Evolutionary conservation across 2,888 invertebrate genomes (phyloP).

Genomic region (Zootermopsis nevadensis): DNA sequence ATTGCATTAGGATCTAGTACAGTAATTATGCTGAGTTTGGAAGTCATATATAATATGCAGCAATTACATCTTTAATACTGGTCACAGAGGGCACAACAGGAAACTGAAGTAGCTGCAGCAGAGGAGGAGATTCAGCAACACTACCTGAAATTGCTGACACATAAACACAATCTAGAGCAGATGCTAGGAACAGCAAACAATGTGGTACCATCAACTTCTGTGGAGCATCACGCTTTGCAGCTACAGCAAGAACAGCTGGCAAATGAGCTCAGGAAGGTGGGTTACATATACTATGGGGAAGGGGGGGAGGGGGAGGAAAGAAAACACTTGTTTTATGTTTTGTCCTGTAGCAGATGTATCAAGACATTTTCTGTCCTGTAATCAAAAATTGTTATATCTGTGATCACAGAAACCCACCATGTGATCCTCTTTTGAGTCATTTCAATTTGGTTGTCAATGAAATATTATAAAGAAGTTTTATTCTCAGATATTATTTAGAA

Average conservation of each 20-base stretch:
- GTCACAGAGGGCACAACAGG: conserved; percentile 21
- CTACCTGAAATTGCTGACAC: conserved; percentile 30
- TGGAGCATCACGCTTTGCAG: conserved; percentile 10
- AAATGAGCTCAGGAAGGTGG: conserved; percentile 40
- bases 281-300: background rate
- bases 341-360: too few species aligned
- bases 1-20: too few species aligned
- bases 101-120: conserved; percentile 27
- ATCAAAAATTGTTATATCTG: too few species aligned
- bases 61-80: background rate
- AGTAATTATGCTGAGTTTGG: too few species aligned
- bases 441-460: too few species aligned
- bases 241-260: conserved; percentile 35
- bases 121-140: conserved; percentile 41
- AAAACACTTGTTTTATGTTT: background rate
- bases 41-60: too few species aligned
- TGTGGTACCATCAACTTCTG: background rate
- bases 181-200: background rate
- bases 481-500: too few species aligned
- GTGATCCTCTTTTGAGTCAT: too few species aligned
- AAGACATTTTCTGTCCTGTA: too few species aligned
- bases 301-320: background rate
- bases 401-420: too few species aligned
- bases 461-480: too few species aligned
- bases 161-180: conserved; percentile 41